Evolutionary conservation across 2,797 vertebrate species (phyloP), one percentile per base, ranked within the genome.

Genomic region (Chelmon rostratus): DNA sequence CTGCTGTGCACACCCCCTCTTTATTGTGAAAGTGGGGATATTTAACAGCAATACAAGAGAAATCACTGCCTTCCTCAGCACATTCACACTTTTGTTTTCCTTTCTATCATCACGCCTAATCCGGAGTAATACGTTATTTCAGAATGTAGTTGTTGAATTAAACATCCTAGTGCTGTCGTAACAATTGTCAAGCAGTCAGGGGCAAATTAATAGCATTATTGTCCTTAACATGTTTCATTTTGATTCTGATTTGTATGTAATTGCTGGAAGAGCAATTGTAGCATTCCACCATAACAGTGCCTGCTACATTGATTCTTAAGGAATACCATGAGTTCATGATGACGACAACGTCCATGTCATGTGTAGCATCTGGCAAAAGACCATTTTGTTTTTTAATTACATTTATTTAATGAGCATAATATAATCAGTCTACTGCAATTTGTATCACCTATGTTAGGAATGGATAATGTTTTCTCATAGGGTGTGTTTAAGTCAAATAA

Each of bases 41-140:
- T 38, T 25, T 18, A 52, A 66, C n/a, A 66, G 33, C 47, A 66
- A 11, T 38, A n/a, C 21, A 50, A 37, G 47, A 66, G 33, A 66
- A 23, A 66, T 38, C 46, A 53, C 5, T 25, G 10, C 23, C 50
- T 50, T 50, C 47, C 47, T 47, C 19, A 47, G 8, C 28, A n/a
- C n/a, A n/a, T n/a, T n/a, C n/a, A n/a, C n/a, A n/a, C n/a, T n/a
- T n/a, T n/a, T n/a, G 11, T 44, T 44, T 28, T 62, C 13, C 4
- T 28, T 62, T 28, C 3, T 37, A 19, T 40, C 8, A 10, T 5
- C 28, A 8, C 3, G 16, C 1, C 23, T 23, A 61, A 15, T 23
- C n/a, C 1, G n/a, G 35, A 40, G 35, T 8, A 15, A 59, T 9
- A 59, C 40, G 35, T 59, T 23, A 37, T 56, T 9, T 58, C 7